Base-by-base conservation (phyloP, 1,140 invertebrate genomes). In the Acromyrmex echinatior region DNA sequence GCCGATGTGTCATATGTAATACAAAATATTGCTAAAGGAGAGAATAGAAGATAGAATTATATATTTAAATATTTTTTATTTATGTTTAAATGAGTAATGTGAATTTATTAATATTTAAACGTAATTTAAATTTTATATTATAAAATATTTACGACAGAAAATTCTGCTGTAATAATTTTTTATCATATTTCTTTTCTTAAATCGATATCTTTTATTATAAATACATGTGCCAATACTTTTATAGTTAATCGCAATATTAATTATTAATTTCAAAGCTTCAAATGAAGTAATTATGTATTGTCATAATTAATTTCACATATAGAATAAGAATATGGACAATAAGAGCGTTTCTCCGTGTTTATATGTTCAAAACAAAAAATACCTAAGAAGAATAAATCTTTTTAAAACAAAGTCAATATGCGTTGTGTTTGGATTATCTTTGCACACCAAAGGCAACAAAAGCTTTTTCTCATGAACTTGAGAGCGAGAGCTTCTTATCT, bases 401-500 rank as follows among this genome's bases (percentile, higher is more conserved):
- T 56, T 84, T 82, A 49, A 74, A 74, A 76, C n/a, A 5, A 62
- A 76, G 25, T 62, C n/a, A 49, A 21, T 49, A 53, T 81, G 16
- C 45, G 12, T 63, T 74, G 56, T 74, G 56, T 74, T 62, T 74
- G 39, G 70, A 84, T 84, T 84, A 84, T 84, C 68, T 82, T 82
- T 45, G 25, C 53, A 58, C 65, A 35, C 12, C 56, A 63, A 74
- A 5, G 49, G 5, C 31, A 84, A 45, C 70, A 31, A 74, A 18
- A 62, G 56, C 35, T 84, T 76, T 74, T 84, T 76, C 70, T 18
- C 80, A 51, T 51, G 63, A 45, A 76, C 80, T 62, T 74, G 39
- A 49, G 14, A 62, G 68, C 73, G 39, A 49, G 14, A 62, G 68
- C 56, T 84, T 74, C 60, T 84, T 84, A 49, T 28, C 63, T 49